Evolutionary conservation across 23 tunicate genomes (phyloP).

Genomic region (Styela clava): DNA sequence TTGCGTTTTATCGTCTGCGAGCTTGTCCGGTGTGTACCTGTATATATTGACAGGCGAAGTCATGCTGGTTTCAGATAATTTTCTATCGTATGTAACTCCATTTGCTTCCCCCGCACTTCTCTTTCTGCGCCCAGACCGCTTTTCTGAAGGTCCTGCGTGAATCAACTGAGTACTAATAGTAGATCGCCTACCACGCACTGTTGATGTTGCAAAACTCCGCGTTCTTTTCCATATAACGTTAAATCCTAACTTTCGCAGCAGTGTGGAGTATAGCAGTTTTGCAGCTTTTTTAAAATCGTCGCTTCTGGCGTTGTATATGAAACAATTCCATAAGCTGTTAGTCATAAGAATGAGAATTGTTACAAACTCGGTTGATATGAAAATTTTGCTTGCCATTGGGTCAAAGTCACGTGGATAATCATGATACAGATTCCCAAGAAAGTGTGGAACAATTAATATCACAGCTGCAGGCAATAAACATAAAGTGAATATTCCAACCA

Average conservation of each 20-base stretch:
- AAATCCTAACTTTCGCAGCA: background rate
- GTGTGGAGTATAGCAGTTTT: background rate
- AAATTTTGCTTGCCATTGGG: background rate
- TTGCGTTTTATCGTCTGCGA: background rate
- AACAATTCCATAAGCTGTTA: conserved; percentile 64
- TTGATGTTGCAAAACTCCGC: background rate
- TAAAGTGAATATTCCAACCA: conserved; percentile 66
- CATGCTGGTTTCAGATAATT: background rate
- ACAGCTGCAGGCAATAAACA: conserved; percentile 46
- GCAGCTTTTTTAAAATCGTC: conserved; percentile 21
- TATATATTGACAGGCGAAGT: background rate
- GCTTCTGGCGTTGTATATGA: conserved; percentile 48
- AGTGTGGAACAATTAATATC: background rate
- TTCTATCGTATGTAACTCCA: background rate
- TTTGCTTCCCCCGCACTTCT: background rate
- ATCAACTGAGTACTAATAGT: background rate
- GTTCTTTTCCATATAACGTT: background rate
- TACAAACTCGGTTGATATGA: conserved; percentile 25
- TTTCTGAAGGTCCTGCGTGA: background rate
- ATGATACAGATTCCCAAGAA: background rate
- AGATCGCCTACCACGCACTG: background rate
- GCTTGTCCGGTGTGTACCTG: background rate
- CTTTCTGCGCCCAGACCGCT: background rate
- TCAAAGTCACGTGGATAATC: conserved; percentile 7
- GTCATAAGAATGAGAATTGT: conserved; percentile 40